Conservation (phyloP, 1,140 invertebrate genomes). For the Ostrea denselamellosa region DNA sequence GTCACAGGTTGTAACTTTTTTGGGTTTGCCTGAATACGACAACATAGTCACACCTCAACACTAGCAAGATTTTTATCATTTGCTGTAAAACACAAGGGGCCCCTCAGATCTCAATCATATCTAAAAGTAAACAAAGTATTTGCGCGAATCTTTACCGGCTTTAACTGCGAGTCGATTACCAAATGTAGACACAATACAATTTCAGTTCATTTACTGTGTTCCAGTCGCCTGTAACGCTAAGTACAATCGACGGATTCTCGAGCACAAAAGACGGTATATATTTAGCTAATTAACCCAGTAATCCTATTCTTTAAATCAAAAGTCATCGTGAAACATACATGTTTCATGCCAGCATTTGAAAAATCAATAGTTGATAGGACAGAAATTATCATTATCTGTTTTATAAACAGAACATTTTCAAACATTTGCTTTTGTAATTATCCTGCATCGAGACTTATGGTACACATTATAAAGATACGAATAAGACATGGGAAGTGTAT, state of each 20-base stretch:
- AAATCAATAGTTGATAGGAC: neutral
- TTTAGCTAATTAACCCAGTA: slow-evolving; percentile 7
- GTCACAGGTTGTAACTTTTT: slow-evolving; percentile 39
- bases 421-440: neutral
- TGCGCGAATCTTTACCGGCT: neutral
- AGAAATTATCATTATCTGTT: too few species aligned
- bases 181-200: slow-evolving; percentile 17
- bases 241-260: neutral
- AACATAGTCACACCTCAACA: slow-evolving; percentile 24
- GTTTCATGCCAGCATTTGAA: neutral
- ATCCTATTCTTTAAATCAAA: slow-evolving; percentile 36
- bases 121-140: slow-evolving; percentile 34
- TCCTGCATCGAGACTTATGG: neutral
- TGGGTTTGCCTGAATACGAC: slow-evolving; percentile 29
- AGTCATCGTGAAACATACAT: neutral
- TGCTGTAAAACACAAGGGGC: slow-evolving; percentile 1
- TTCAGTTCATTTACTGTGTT: slow-evolving; percentile 18
- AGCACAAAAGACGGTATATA: slow-evolving; percentile 12
- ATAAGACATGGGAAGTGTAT: neutral
- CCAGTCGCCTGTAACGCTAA: slow-evolving; percentile 10
- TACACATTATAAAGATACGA: too few species aligned
- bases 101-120: slow-evolving; percentile 20
- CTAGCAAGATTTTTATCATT: neutral
- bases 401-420: neutral
- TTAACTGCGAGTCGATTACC: neutral